Base-by-base conservation (phyloP, 2,113 vertebrate genomes). In the Oreochromis niloticus region DNA sequence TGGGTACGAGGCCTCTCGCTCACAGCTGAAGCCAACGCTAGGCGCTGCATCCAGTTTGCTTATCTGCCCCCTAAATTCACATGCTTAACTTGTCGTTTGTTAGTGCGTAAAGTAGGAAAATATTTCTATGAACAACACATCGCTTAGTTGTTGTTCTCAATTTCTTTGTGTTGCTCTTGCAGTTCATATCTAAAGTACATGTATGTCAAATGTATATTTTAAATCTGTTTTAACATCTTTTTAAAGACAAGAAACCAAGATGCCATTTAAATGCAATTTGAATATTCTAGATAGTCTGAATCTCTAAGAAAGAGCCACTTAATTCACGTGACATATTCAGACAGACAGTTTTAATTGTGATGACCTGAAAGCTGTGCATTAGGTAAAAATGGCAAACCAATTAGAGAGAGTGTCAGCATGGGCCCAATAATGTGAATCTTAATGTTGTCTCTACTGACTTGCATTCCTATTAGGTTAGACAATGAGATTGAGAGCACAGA, bases 1-100 rank as follows among this genome's bases (percentile, higher is more conserved):
- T 90, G 94, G 90, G 91, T 94, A 92, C 78, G 94, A 93, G 88
- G 91, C 90, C 90, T 90, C 91, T 94, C 93, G 87, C 88, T 94
- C 92, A 87, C 95, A 96, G 94, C 95, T 96, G 96, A 96, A 96
- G 88, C 92, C 92, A 94, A 92, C 87, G 85, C 89, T 89, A 88
- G 88, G 84, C 89, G 84, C 89, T 93, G 88, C 80, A 88, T 95
- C 93, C 92, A 95, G 95, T 95, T 95, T 95, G 92, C 90, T 93
- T 85, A 91, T 90, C 80, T 90, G 90, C 87, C 91, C 93, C 90
- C 63, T 50, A 81, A 73, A 94, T 93, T 93, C 89, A 83, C 89
- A 95, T 93, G 95, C 95, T 95, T 95, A 95, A 95, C 93, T 95
- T 95, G 79, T 66, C 59, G 22, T 90, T 87, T 93, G 90, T 90